A percentile compares a stretch with the other conserved stretches of the same genome.
Conservation (phyloP, 2,797 vertebrate species). For the Danio choprae region DNA sequence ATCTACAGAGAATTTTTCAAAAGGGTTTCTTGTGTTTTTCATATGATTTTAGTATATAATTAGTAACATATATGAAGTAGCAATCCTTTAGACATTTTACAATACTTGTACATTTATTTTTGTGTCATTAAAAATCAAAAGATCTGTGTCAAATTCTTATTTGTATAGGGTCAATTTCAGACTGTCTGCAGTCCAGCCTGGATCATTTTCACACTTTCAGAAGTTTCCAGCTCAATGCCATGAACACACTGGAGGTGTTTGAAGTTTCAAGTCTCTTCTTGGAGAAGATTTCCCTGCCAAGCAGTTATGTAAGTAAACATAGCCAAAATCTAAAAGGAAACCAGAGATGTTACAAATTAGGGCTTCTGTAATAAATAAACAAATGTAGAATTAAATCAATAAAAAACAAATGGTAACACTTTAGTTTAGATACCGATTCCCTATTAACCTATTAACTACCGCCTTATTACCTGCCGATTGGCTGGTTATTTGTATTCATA, state of each 20-base stretch:
- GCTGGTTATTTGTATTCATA: too few relatives aligned
- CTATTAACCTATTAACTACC: too few relatives aligned
- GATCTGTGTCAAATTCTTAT: not conserved
- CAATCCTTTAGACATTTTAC: not conserved
- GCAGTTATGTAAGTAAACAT: not conserved
- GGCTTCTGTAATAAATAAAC: not conserved
- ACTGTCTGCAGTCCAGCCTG: not conserved
- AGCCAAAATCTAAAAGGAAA: not conserved
- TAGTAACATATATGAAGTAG: too few relatives aligned
- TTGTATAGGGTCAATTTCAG: not conserved
- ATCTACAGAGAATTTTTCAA: too few relatives aligned
- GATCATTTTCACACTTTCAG: not conserved
- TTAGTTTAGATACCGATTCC: too few relatives aligned
- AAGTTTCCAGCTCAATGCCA: not conserved
- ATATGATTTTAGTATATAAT: too few relatives aligned
- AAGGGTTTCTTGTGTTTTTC: too few relatives aligned
- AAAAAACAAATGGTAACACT: too few relatives aligned
- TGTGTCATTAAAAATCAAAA: too few relatives aligned
- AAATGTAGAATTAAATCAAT: too few relatives aligned
- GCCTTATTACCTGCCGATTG: too few relatives aligned
- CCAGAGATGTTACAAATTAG: not conserved
- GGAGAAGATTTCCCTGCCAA: not conserved
- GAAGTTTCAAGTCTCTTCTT: not conserved
- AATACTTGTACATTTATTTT: not conserved
- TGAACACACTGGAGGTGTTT: not conserved